phyloP scores from a whole-genome alignment of 1,140 invertebrate genomes.

The Calliphora vicina region DNA sequence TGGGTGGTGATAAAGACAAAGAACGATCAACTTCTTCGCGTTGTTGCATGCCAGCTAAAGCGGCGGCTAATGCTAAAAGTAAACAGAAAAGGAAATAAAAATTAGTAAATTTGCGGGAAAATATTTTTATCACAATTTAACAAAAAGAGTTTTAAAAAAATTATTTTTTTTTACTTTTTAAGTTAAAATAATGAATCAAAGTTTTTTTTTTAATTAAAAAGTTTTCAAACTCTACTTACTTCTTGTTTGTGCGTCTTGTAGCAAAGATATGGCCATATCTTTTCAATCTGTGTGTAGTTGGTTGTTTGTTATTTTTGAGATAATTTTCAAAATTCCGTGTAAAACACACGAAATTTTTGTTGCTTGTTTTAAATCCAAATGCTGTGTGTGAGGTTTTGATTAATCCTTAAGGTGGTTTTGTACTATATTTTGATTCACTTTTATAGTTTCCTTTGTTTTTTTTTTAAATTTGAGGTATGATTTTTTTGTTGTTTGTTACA shows the following conservation, averaged over 20 bases:
- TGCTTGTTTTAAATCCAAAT: neutral
- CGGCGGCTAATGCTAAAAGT: constrained; percentile 63
- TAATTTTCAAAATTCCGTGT: constrained; percentile 19
- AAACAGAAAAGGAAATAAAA: constrained; percentile 36
- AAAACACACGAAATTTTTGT: constrained; percentile 19
- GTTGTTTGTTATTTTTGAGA: neutral
- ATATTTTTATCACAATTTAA: neutral
- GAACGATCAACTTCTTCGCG: constrained; percentile 62
- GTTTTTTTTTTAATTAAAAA: neutral
- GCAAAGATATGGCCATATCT: constrained; percentile 60
- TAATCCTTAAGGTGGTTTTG: neutral
- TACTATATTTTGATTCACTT: neutral
- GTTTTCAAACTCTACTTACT: constrained; percentile 47
- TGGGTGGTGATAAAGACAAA: constrained; percentile 58
- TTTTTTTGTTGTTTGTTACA: neutral
- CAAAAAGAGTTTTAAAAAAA: neutral
- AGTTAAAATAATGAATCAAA: too few species aligned
- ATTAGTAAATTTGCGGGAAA: constrained; percentile 34
- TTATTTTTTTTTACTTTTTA: too few species aligned
- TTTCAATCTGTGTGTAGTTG: constrained; percentile 17
- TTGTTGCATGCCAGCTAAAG: constrained; percentile 62
- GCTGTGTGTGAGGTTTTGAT: neutral
- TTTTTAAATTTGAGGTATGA: neutral
- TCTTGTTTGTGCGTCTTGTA: constrained; percentile 62
- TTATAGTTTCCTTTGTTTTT: constrained; percentile 3